These are phyloP conservation scores for Hyphantria cunea DNA, from an alignment of 1,140 invertebrate species.

Conservation along the genomic window DNA sequence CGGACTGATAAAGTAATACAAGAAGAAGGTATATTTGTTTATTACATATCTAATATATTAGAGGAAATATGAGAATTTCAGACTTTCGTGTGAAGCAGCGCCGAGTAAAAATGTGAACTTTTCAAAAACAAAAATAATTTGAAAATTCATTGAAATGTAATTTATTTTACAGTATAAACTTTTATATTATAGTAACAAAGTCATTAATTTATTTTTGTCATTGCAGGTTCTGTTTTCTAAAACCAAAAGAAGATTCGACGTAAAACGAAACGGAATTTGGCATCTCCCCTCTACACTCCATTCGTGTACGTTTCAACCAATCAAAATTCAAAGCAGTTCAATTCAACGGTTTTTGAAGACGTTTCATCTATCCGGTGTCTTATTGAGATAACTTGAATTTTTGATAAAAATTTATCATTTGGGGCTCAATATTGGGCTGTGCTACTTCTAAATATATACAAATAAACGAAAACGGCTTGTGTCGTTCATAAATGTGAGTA, in stretches of 20 bases:
- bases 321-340: conserved; percentile 62
- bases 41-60: too few species aligned
- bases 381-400: conserved; percentile 58
- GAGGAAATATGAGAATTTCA: too few species aligned
- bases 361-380: conserved; percentile 67
- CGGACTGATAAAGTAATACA: too few species aligned
- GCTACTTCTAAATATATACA: conserved; percentile 48
- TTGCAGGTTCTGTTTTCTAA: too few species aligned
- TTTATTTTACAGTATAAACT: too few species aligned
- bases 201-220: too few species aligned
- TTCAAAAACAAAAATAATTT: too few species aligned
- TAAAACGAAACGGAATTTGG: conserved; percentile 43
- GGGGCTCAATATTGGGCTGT: conserved; percentile 43
- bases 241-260: neutral
- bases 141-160: too few species aligned
- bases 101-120: too few species aligned
- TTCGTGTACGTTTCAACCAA: conserved; percentile 58
- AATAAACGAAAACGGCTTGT: conserved; percentile 57
- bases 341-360: conserved; percentile 76
- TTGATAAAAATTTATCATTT: conserved; percentile 53
- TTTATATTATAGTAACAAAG: too few species aligned
- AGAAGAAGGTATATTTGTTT: too few species aligned
- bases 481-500: conserved; percentile 64
- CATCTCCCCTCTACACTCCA: conserved; percentile 31
- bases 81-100: too few species aligned